These are phyloP conservation scores for Edolisoma coerulescens DNA, from an alignment of 2,113 vertebrate species.

Conservation along the genomic window DNA sequence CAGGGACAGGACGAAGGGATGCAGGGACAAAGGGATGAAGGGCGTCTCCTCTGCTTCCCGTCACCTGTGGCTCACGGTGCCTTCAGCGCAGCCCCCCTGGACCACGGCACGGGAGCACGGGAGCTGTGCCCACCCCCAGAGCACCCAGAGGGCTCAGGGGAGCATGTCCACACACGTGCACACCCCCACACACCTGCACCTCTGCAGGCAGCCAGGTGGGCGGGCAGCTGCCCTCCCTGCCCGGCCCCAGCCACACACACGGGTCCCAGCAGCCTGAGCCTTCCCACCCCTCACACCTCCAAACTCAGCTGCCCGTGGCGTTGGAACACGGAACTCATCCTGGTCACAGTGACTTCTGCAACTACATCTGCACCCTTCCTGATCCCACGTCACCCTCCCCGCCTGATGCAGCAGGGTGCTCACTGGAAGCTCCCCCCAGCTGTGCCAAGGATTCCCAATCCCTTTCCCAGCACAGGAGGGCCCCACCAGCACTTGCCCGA, in stretches of 20 bases:
- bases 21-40: not conserved
- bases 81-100: not conserved
- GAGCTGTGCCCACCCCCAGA: not conserved
- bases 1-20: not conserved
- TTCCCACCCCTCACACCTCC: not conserved
- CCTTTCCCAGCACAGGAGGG: not conserved
- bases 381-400: rapidly evolving
- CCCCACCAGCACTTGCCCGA: rapidly evolving
- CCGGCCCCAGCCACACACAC: not conserved
- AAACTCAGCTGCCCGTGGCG: not conserved
- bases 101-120: rapidly evolving
- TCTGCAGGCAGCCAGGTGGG: not conserved
- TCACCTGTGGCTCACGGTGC: not conserved
- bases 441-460: not conserved
- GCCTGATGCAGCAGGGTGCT: not conserved
- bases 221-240: not conserved
- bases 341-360: not conserved
- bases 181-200: not conserved
- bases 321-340: not conserved
- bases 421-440: not conserved
- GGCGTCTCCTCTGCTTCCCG: not conserved
- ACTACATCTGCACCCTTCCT: not conserved
- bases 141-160: not conserved
- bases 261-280: not conserved
- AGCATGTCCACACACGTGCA: rapidly evolving